These are phyloP conservation scores for Toxonevra muliebris DNA, from an alignment of 2,888 invertebrate genomes.

Conservation along the genomic window DNA sequence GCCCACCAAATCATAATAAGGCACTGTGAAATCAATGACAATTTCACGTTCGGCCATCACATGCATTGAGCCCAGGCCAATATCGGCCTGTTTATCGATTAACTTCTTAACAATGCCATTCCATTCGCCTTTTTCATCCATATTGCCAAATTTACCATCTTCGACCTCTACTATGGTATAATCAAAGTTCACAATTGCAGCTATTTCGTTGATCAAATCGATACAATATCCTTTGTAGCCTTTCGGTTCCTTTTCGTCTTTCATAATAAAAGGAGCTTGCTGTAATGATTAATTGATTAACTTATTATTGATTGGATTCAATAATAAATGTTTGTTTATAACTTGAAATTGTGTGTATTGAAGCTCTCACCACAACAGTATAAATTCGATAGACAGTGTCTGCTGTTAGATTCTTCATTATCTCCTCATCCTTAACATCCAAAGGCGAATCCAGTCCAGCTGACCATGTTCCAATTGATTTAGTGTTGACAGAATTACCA, in stretches of 20 bases:
- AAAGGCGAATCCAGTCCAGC: constrained; percentile 77
- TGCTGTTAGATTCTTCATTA: constrained; percentile 79
- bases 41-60: constrained; percentile 98
- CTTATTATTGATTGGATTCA: background rate
- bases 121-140: constrained; percentile 89
- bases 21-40: constrained; percentile 97
- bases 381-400: constrained; percentile 87
- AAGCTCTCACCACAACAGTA: constrained; percentile 82
- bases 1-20: constrained; percentile 97
- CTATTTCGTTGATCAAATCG: constrained; percentile 89
- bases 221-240: constrained; percentile 91
- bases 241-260: constrained; percentile 73
- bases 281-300: constrained; percentile 52
- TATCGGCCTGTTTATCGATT: constrained; percentile 88
- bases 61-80: constrained; percentile 91
- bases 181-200: constrained; percentile 84
- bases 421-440: constrained; percentile 71
- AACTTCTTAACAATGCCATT: constrained; percentile 84
- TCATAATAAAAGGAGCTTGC: constrained; percentile 86
- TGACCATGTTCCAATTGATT: constrained; percentile 79
- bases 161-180: constrained; percentile 85
- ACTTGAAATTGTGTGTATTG: background rate
- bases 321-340: background rate
- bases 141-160: constrained; percentile 86
- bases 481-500: constrained; percentile 77